phyloP scores from a whole-genome alignment of 2,797 vertebrate genomes.

The Moxostoma hubbsi region DNA sequence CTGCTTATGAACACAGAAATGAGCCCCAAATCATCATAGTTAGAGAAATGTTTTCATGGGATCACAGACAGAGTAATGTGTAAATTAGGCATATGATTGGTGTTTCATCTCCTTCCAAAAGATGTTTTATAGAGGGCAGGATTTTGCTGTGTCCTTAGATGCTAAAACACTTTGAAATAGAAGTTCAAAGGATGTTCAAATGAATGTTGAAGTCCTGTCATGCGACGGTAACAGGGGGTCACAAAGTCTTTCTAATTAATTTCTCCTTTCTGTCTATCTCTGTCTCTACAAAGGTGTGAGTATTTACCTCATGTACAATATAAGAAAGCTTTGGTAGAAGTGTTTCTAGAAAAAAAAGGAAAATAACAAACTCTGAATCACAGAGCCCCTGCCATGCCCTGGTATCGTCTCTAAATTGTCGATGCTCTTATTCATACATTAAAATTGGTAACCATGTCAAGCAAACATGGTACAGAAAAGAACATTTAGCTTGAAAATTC shows the following conservation, averaged over 20 bases:
- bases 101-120: slow-evolving; percentile 36
- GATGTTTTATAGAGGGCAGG: slow-evolving; percentile 2
- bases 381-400: neutral
- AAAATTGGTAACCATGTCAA: too few species aligned
- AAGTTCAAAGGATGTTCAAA: slow-evolving; percentile 45
- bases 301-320: slow-evolving; percentile 58
- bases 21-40: slow-evolving; percentile 25
- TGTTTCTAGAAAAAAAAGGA: slow-evolving; percentile 26
- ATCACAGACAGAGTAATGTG: neutral
- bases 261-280: neutral
- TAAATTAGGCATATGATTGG: slow-evolving; percentile 15
- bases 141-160: slow-evolving; percentile 7
- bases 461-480: too few species aligned
- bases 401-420: neutral
- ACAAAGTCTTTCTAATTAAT: slow-evolving; percentile 23
- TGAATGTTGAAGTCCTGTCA: slow-evolving; percentile 13
- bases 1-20: neutral
- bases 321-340: slow-evolving; percentile 33
- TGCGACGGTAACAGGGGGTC: slow-evolving; percentile 10
- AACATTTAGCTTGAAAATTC: too few species aligned
- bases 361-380: neutral
- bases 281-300: slow-evolving; percentile 30
- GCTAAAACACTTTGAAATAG: slow-evolving; percentile 31
- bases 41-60: slow-evolving; percentile 30
- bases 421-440: too few species aligned